Conservation (phyloP, 2,113 vertebrate genomes). For the Sinocyclocheilus grahami region DNA sequence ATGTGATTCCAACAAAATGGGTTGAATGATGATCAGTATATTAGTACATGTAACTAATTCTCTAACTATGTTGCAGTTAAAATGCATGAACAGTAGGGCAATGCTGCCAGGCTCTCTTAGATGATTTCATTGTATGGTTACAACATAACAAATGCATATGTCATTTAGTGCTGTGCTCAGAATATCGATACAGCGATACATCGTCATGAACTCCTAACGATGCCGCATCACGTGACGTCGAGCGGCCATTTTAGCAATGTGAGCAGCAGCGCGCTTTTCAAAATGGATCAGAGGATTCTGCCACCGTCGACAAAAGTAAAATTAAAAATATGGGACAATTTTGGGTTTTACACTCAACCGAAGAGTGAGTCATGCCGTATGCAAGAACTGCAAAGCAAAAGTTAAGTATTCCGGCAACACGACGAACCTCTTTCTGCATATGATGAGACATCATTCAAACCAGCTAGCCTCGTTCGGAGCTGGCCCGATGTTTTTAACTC, state of each 20-base stretch:
- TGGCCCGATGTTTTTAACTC: background rate
- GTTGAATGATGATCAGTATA: background rate
- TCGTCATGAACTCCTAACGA: too few relatives aligned
- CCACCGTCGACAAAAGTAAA: too few relatives aligned
- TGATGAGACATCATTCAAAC: background rate
- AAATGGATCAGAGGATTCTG: too few relatives aligned
- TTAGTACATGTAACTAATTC: background rate
- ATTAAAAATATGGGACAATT: background rate
- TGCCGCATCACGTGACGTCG: too few relatives aligned
- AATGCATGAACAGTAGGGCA: background rate
- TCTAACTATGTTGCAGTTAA: background rate
- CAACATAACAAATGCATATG: background rate
- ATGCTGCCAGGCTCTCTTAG: background rate
- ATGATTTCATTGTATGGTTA: background rate
- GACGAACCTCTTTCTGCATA: background rate
- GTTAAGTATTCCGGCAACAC: background rate
- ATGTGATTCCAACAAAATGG: background rate
- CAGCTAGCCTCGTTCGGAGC: background rate
- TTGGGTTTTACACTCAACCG: background rate
- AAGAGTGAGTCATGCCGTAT: background rate
- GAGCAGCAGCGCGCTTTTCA: too few relatives aligned
- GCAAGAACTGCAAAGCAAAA: background rate
- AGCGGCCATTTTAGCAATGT: too few relatives aligned
- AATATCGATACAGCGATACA: too few relatives aligned
- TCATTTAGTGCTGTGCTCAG: background rate